Conservation (phyloP, 2,888 invertebrate genomes). For the Tanaodytes sp. region DNA sequence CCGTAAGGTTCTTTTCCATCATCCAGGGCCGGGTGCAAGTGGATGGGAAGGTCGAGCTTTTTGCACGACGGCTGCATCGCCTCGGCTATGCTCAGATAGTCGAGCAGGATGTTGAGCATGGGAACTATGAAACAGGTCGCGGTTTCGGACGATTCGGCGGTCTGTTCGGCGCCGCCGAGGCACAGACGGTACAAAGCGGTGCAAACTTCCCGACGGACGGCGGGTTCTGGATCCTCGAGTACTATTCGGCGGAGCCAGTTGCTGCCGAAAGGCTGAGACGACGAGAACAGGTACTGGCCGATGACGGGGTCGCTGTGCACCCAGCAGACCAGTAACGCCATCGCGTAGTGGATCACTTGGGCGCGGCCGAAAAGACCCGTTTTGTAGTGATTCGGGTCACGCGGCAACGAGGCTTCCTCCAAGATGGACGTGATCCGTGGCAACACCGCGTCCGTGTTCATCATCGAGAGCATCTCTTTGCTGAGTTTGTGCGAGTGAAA, state of each 20-base stretch:
- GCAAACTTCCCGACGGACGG: slow-evolving; percentile 92
- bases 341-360: slow-evolving; percentile 90
- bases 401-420: slow-evolving; percentile 86
- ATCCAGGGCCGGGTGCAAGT: slow-evolving; percentile 78
- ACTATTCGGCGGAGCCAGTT: slow-evolving; percentile 88
- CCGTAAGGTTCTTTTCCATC: slow-evolving; percentile 91
- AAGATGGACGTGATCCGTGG: slow-evolving; percentile 89
- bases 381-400: slow-evolving; percentile 88
- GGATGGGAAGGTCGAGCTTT: slow-evolving; percentile 69
- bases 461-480: slow-evolving; percentile 85
- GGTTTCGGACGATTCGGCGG: slow-evolving; percentile 71
- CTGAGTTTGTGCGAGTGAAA: slow-evolving; percentile 82
- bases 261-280: slow-evolving; percentile 79
- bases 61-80: slow-evolving; percentile 80
- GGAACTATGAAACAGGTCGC: slow-evolving; percentile 81
- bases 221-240: slow-evolving; percentile 93
- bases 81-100: slow-evolving; percentile 87
- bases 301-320: slow-evolving; percentile 90
- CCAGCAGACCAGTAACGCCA: slow-evolving; percentile 94
- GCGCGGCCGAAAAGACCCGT: slow-evolving; percentile 95
- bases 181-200: slow-evolving; percentile 93
- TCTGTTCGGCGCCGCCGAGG: slow-evolving; percentile 77
- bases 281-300: slow-evolving; percentile 83
- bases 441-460: slow-evolving; percentile 88
- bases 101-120: slow-evolving; percentile 85